Conservation (phyloP, 1,140 invertebrate species). For the Rhyacophila brunnea region DNA sequence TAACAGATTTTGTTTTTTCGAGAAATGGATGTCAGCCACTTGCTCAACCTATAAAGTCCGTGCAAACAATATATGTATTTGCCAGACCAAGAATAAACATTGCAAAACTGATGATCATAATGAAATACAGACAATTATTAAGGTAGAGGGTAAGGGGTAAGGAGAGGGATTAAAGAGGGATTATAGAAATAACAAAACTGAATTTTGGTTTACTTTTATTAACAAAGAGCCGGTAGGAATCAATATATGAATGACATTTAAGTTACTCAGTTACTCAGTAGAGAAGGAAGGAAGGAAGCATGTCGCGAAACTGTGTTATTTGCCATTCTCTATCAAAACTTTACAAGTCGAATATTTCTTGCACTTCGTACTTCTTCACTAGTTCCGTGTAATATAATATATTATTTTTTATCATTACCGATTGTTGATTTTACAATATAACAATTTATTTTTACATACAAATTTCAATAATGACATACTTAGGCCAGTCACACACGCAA, state of each 20-base stretch:
- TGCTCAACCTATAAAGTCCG: too few species aligned
- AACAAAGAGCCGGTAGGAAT: constrained; percentile 37
- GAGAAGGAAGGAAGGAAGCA: too few species aligned
- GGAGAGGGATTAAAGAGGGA: not conserved
- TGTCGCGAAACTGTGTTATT: constrained; percentile 28
- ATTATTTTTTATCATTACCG: too few species aligned
- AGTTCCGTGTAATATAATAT: not conserved
- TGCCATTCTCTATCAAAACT: constrained; percentile 12
- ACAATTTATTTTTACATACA: not conserved
- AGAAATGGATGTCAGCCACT: too few species aligned
- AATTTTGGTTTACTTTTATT: constrained; percentile 36
- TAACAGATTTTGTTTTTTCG: too few species aligned
- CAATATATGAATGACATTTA: constrained; percentile 37
- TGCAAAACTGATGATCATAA: too few species aligned
- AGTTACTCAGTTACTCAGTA: constrained; percentile 33
- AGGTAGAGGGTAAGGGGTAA: too few species aligned
- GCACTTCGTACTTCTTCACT: not conserved
- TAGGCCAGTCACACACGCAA: constrained; percentile 17
- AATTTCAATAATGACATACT: constrained; percentile 1
- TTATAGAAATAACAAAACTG: constrained; percentile 2
- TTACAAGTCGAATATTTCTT: not conserved
- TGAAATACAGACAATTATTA: too few species aligned
- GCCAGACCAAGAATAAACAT: too few species aligned
- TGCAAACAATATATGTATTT: too few species aligned
- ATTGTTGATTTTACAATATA: constrained; percentile 6